A percentile compares a stretch with the other conserved stretches of the same genome.
Evolutionary conservation across 30 jellyfish, hydroid and myxozoan genomes (phyloP).

Genomic region (Chrysaora quinquecirrha): DNA sequence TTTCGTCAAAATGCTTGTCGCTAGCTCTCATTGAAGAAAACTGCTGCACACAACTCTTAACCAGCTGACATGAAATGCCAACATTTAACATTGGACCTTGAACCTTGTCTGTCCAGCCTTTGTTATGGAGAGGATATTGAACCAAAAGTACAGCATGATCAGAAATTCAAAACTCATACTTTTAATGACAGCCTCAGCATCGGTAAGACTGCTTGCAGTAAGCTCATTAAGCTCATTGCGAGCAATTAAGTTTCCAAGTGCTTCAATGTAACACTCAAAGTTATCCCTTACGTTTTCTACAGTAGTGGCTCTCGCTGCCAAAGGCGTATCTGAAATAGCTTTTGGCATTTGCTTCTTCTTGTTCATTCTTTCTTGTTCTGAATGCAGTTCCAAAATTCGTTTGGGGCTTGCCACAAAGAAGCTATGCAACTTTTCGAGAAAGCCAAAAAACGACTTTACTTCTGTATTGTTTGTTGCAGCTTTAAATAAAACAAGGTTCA

Average conservation of each 20-base stretch:
- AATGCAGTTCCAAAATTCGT: slow-evolving; percentile 11
- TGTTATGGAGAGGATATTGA: slow-evolving; percentile 44
- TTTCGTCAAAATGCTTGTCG: slow-evolving; percentile 18
- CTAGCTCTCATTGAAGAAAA: slow-evolving; percentile 18
- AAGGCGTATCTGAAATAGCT: slow-evolving; percentile 30
- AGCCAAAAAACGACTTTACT: slow-evolving; percentile 19
- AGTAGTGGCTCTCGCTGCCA: slow-evolving; percentile 43
- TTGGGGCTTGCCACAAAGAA: slow-evolving; percentile 45
- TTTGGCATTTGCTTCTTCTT: slow-evolving; percentile 40
- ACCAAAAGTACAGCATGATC: slow-evolving; percentile 56
- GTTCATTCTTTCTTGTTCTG: slow-evolving; percentile 8
- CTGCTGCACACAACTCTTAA: slow-evolving; percentile 12
- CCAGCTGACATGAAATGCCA: slow-evolving; percentile 32
- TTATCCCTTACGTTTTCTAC: slow-evolving; percentile 23
- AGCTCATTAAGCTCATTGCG: slow-evolving; percentile 37
- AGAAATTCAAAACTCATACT: slow-evolving; percentile 28
- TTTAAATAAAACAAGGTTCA: slow-evolving; percentile 18
- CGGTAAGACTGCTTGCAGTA: slow-evolving; percentile 45
- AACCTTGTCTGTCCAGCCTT: slow-evolving; percentile 73
- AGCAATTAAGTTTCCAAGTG: slow-evolving; percentile 22
- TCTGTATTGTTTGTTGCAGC: slow-evolving; percentile 32
- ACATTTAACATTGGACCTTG: slow-evolving; percentile 57
- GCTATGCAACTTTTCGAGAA: slow-evolving; percentile 20
- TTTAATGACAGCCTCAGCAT: slow-evolving; percentile 20
- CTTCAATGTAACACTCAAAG: slow-evolving; percentile 30